phyloP scores from a whole-genome alignment of 2,888 invertebrate species.

The Laspeyria flexula region DNA sequence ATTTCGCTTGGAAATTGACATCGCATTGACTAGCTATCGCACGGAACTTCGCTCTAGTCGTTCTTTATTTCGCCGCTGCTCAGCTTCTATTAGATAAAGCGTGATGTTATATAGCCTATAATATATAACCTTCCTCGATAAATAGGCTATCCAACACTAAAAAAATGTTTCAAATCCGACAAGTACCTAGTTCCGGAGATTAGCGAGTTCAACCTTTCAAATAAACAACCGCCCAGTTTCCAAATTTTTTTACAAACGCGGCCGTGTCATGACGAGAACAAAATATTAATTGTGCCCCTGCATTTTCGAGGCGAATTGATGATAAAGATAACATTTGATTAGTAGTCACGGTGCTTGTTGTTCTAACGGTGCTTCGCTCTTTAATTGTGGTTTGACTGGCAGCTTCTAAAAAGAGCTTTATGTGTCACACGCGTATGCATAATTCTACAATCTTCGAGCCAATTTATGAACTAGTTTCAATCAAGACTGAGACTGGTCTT shows the following conservation, averaged over 20 bases:
- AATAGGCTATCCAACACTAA: too few relatives aligned
- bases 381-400: conserved; percentile 60
- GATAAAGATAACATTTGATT: conserved; percentile 67
- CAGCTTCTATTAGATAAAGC: too few relatives aligned
- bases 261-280: conserved; percentile 70
- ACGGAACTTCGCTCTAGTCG: too few relatives aligned
- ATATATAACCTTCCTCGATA: too few relatives aligned
- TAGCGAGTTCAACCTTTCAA: too few relatives aligned
- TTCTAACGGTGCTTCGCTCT: conserved; percentile 62
- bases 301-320: conserved; percentile 35
- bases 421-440: background rate
- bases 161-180: too few relatives aligned
- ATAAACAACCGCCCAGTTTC: too few relatives aligned
- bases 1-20: too few relatives aligned
- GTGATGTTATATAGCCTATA: too few relatives aligned
- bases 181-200: too few relatives aligned
- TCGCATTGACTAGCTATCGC: too few relatives aligned
- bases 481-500: conserved; percentile 1
- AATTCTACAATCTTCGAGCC: conserved; percentile 19
- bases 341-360: conserved; percentile 56
- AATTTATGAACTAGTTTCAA: conserved; percentile 3
- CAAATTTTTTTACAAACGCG: conserved; percentile 64
- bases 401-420: conserved; percentile 23
- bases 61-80: too few relatives aligned
- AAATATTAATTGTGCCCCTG: conserved; percentile 48